Evolutionary conservation across 2,888 invertebrate species (phyloP).

Genomic region (Apantesis nais): DNA sequence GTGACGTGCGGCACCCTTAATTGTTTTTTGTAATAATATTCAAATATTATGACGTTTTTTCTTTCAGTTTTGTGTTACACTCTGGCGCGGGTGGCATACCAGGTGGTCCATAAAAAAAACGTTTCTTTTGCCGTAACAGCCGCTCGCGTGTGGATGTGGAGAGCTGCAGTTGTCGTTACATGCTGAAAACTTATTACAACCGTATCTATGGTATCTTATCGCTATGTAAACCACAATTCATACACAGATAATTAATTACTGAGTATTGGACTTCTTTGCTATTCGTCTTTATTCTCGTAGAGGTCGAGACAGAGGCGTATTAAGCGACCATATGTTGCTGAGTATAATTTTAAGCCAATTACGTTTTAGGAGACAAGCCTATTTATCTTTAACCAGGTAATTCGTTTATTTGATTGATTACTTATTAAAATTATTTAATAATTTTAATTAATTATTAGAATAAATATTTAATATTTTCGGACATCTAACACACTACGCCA

Average conservation of each 20-base stretch:
- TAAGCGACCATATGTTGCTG: too few species aligned
- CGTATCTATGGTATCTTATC: background rate
- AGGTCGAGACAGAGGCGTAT: too few species aligned
- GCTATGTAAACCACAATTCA: background rate
- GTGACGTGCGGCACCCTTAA: conserved; percentile 83
- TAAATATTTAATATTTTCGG: too few species aligned
- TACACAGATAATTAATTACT: background rate
- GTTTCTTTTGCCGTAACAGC: conserved; percentile 73
- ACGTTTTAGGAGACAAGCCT: too few species aligned
- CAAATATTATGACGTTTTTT: conserved; percentile 84
- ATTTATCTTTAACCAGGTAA: too few species aligned
- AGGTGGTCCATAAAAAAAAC: conserved; percentile 80
- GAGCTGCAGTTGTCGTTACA: conserved; percentile 28
- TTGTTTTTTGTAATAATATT: conserved; percentile 85
- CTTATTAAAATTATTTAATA: too few species aligned
- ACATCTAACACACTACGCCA: too few species aligned
- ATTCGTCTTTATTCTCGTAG: too few species aligned
- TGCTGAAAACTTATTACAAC: conserved; percentile 16
- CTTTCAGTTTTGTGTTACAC: conserved; percentile 66
- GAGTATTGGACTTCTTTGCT: background rate
- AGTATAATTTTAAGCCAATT: too few species aligned
- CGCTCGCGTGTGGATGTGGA: conserved; percentile 62
- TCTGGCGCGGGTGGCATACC: conserved; percentile 80
- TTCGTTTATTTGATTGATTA: too few species aligned
- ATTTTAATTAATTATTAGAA: too few species aligned